A percentile compares a stretch with the other conserved stretches of the same genome.
Conservation (phyloP, 2,888 invertebrate species). For the Platynereis dumerilii region DNA sequence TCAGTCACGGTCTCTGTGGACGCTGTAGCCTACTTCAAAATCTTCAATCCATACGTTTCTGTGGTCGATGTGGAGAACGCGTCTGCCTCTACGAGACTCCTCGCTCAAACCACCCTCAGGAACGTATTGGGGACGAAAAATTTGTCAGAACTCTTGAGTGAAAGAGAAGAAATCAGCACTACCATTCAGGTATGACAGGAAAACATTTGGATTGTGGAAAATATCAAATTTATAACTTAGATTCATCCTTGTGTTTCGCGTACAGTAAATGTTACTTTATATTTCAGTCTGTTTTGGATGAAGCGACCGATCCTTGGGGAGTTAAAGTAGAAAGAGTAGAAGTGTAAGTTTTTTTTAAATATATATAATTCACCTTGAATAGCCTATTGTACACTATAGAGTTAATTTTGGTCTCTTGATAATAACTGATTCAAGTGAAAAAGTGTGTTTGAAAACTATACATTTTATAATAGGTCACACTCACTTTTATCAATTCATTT, state of each 20-base stretch:
- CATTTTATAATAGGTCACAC: too few relatives aligned
- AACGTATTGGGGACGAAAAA: constrained; percentile 50
- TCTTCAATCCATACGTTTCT: constrained; percentile 57
- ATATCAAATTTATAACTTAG: too few relatives aligned
- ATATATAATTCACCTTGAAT: too few relatives aligned
- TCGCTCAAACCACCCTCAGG: constrained; percentile 32
- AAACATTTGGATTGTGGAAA: background rate
- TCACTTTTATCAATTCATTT: too few relatives aligned
- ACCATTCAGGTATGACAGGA: constrained; percentile 46
- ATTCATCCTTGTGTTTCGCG: too few relatives aligned
- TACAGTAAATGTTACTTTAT: too few relatives aligned
- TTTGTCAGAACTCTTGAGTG: constrained; percentile 54
- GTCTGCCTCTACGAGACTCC: constrained; percentile 26
- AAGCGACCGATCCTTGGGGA: constrained; percentile 44
- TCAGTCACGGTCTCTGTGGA: constrained; percentile 56
- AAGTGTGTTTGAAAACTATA: too few relatives aligned
- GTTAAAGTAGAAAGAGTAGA: constrained; percentile 43
- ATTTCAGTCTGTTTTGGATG: constrained; percentile 45
- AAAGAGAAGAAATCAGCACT: constrained; percentile 54
- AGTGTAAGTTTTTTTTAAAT: constrained; percentile 39
- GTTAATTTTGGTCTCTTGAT: too few relatives aligned
- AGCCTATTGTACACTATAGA: too few relatives aligned
- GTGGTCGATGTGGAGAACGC: constrained; percentile 37
- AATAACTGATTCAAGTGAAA: too few relatives aligned
- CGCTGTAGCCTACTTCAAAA: constrained; percentile 44